These are phyloP conservation scores for Hylaea fasciaria DNA, from an alignment of 2,888 invertebrate genomes.

Conservation along the genomic window DNA sequence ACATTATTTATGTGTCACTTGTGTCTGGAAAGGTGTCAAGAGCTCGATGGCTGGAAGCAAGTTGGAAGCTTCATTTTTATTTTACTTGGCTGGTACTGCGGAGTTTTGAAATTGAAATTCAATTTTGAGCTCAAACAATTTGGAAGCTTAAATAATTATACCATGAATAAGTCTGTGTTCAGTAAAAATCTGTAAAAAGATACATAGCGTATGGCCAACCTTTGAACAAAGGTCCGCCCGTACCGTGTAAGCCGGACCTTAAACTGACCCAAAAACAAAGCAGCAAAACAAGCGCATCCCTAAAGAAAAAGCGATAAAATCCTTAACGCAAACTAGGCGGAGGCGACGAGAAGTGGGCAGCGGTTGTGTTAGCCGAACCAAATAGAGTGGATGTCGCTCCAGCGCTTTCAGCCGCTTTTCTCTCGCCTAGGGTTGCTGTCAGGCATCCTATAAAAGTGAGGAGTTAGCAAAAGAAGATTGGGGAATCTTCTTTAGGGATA, in stretches of 20 bases:
- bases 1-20: conserved; percentile 37
- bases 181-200: conserved; percentile 11
- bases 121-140: conserved; percentile 18
- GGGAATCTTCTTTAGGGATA: no score
- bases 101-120: conserved; percentile 11
- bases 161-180: not conserved
- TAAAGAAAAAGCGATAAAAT: conserved; percentile 73
- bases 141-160: conserved; percentile 6
- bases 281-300: conserved; percentile 50
- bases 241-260: conserved; percentile 39
- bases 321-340: conserved; percentile 71
- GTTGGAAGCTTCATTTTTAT: conserved; percentile 32
- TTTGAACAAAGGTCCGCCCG: conserved; percentile 8
- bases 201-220: not conserved
- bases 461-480: not conserved
- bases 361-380: conserved; percentile 74
- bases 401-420: conserved; percentile 61
- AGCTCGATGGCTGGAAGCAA: conserved; percentile 17
- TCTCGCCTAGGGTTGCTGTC: conserved; percentile 34
- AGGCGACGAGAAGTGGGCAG: conserved; percentile 73
- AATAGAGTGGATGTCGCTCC: conserved; percentile 73
- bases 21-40: conserved; percentile 29
- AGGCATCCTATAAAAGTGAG: conserved; percentile 1
- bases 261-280: conserved; percentile 45
- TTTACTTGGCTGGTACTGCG: conserved; percentile 18